A percentile compares a stretch with the other conserved stretches of the same genome.
These are phyloP conservation scores for Ciconia boyciana DNA, from an alignment of 2,113 vertebrate species.

Conservation along the genomic window DNA sequence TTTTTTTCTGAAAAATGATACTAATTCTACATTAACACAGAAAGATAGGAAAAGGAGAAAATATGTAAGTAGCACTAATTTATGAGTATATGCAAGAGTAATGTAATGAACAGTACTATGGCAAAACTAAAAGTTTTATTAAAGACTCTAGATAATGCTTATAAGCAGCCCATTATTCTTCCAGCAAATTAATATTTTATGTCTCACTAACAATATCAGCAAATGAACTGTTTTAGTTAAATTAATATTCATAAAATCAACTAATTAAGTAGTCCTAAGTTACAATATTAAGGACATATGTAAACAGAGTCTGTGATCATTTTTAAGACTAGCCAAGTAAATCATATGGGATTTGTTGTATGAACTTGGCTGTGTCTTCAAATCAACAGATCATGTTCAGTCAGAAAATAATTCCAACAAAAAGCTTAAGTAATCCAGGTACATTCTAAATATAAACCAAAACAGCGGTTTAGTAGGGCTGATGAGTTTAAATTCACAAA, in stretches of 20 bases:
- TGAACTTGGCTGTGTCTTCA: background rate
- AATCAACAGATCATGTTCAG: background rate
- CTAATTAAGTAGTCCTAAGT: conserved; percentile 31
- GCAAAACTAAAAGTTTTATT: conserved; percentile 32
- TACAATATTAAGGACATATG: background rate
- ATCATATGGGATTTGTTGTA: background rate
- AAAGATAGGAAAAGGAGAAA: background rate
- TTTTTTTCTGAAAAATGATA: background rate
- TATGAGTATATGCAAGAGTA: background rate
- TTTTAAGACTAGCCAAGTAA: conserved; percentile 23
- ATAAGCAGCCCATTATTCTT: conserved; percentile 33
- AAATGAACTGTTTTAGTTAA: conserved; percentile 32
- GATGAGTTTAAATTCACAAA: background rate
- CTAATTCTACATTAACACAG: background rate
- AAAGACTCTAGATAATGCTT: conserved; percentile 4
- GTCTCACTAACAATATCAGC: conserved; percentile 12
- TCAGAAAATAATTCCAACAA: background rate
- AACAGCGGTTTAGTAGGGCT: background rate
- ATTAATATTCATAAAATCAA: conserved; percentile 54
- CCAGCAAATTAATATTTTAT: conserved; percentile 38
- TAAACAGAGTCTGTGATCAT: conserved; percentile 9
- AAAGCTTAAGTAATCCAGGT: background rate
- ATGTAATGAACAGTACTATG: background rate
- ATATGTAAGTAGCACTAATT: background rate
- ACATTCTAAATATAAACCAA: background rate